These are phyloP conservation scores for Martes martes DNA, from an alignment of 2,113 vertebrate species.

Conservation along the genomic window DNA sequence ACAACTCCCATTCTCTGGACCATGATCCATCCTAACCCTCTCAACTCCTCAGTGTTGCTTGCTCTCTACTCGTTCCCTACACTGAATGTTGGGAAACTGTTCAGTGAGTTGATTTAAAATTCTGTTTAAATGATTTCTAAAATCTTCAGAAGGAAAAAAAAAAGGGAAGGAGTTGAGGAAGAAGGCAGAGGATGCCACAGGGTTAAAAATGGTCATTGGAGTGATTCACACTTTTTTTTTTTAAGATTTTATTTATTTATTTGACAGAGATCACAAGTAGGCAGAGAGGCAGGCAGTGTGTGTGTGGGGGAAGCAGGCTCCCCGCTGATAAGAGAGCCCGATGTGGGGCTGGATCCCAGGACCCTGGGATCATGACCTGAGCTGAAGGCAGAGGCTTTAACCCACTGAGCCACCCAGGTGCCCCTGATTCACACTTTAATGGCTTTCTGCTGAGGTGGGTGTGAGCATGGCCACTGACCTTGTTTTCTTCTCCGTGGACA, in stretches of 20 bases:
- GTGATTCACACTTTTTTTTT: background rate
- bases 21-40: background rate
- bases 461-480: background rate
- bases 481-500: background rate
- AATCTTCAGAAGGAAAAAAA: background rate
- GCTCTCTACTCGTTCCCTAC: background rate
- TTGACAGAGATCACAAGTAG: too few relatives aligned
- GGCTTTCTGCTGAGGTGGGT: background rate
- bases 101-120: background rate
- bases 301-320: too few relatives aligned
- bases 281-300: too few relatives aligned
- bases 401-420: too few relatives aligned
- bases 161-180: background rate
- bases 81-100: background rate
- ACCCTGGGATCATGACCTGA: too few relatives aligned
- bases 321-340: too few relatives aligned
- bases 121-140: constrained; percentile 14
- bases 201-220: background rate
- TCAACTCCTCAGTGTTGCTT: background rate
- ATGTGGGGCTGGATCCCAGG: too few relatives aligned
- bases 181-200: background rate
- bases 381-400: too few relatives aligned
- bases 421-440: background rate
- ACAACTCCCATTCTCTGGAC: background rate
- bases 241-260: too few relatives aligned